Base-by-base conservation (phyloP, 1,140 invertebrate genomes). In the Drosophila setifemur region DNA sequence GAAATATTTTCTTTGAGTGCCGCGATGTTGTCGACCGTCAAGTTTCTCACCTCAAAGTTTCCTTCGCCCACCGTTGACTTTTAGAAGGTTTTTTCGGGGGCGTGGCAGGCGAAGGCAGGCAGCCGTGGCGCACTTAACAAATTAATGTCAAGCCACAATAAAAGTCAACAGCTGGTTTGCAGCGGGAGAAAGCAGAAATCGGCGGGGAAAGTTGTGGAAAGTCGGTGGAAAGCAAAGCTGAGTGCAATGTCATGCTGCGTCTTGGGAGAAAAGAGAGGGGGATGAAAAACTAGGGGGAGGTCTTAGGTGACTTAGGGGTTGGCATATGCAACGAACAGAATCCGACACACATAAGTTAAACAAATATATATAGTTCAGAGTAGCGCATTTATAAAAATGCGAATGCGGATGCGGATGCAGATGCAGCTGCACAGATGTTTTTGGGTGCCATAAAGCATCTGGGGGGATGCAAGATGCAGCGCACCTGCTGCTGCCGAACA, bases 81-180 rank as follows among this genome's bases (percentile, higher is more conserved):
- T 47, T 39, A 18, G 35, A 37, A 54, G 28, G 19, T 53, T 48
- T 44, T 37, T 31, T 12, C n/a, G 52, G 16, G 31, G 31, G 31
- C 26, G 25, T 16, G 48, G 26, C 21, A 45, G 26, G 14, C 12
- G 4, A 18, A 37, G 48, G 48, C 45, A 67, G 26, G 49, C 47
- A 58, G 55, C 60, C 57, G 42, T 61, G 74, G 61, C 58, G 81
- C 81, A 86, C 81, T 86, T 86, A 86, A 86, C 81, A 86, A 86
- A 86, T 86, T 86, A 86, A 86, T 86, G 81, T 86, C 81, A 86
- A 81, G 81, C 81, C 81, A 86, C 81, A 86, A 86, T 86, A 86
- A 86, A 86, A 86, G 72, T 86, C 81, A 86, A 86, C 81, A 86
- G 81, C 81, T 86, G 81, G 61, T 73, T 81, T 26, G 45, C 2